A percentile compares a stretch with the other conserved stretches of the same genome.
Evolutionary conservation across 2,797 vertebrate genomes (phyloP).

Genomic region (Enteromius fasciolatus): DNA sequence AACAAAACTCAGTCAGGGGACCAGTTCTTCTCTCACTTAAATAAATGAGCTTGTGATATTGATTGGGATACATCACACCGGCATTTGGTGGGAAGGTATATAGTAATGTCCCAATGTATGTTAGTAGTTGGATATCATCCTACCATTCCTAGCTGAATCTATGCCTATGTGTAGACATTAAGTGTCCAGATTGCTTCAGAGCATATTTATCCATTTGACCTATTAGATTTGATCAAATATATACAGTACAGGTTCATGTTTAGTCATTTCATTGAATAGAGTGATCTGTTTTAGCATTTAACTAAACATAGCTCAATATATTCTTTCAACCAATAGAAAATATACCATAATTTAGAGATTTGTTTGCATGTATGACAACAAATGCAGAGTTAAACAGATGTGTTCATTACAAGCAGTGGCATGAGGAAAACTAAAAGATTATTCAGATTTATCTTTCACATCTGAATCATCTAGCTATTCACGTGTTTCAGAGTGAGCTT

Average conservation of each 20-base stretch:
- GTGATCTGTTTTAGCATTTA: background rate
- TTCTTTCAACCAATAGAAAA: background rate
- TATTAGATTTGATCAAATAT: background rate
- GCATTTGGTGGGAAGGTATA: background rate
- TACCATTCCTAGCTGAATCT: background rate
- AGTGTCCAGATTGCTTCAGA: background rate
- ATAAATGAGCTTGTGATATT: background rate
- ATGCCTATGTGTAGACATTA: background rate
- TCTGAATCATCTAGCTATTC: conserved; percentile 2
- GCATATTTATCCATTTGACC: background rate
- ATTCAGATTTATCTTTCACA: background rate
- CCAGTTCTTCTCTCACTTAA: background rate
- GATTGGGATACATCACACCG: background rate
- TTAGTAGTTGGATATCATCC: background rate
- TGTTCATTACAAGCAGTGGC: background rate
- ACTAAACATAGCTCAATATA: background rate
- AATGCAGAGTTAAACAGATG: background rate
- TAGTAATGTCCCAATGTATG: background rate
- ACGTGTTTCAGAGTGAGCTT: conserved; percentile 3
- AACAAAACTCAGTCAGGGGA: background rate
- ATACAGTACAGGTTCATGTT: background rate
- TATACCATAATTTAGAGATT: background rate
- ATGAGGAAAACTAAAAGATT: conserved; percentile 12
- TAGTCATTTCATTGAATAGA: background rate
- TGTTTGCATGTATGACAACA: background rate